Conservation (phyloP, 2,888 invertebrate species). For the Drosophila austrosaltans region DNA sequence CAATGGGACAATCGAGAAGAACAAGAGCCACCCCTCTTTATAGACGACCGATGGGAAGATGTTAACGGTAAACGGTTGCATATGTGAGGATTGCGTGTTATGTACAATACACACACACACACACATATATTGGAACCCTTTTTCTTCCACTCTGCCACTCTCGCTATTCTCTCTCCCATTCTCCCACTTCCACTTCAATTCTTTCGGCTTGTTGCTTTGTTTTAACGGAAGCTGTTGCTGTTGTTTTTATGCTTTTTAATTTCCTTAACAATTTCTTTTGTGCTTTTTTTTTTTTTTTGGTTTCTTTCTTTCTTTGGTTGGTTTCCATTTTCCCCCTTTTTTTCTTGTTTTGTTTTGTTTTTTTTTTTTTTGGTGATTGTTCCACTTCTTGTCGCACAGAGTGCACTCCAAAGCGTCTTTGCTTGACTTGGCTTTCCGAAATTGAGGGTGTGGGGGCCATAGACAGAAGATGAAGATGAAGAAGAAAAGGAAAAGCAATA, state of each 20-base stretch:
- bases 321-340: slow-evolving; percentile 35
- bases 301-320: slow-evolving; percentile 5
- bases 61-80: slow-evolving; percentile 76
- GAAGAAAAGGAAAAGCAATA: slow-evolving; percentile 14
- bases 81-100: slow-evolving; percentile 63
- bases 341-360: neutral
- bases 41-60: slow-evolving; percentile 22
- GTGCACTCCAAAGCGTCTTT: slow-evolving; percentile 73
- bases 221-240: slow-evolving; percentile 78
- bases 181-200: slow-evolving; percentile 36
- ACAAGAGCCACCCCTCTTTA: slow-evolving; percentile 31
- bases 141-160: slow-evolving; percentile 20
- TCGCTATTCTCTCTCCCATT: slow-evolving; percentile 3
- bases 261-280: slow-evolving; percentile 77
- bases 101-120: slow-evolving; percentile 15
- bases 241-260: slow-evolving; percentile 80
- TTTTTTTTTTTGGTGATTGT: slow-evolving; percentile 25
- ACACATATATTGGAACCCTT: slow-evolving; percentile 41
- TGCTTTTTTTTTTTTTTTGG: slow-evolving; percentile 61
- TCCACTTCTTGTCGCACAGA: slow-evolving; percentile 50
- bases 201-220: slow-evolving; percentile 53
- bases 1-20: slow-evolving; percentile 30
- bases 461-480: slow-evolving; percentile 8
- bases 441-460: slow-evolving; percentile 10
- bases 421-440: slow-evolving; percentile 54